Conservation (phyloP, 35 echinoderm and acorn worm genomes). For the Antedon bifida region DNA sequence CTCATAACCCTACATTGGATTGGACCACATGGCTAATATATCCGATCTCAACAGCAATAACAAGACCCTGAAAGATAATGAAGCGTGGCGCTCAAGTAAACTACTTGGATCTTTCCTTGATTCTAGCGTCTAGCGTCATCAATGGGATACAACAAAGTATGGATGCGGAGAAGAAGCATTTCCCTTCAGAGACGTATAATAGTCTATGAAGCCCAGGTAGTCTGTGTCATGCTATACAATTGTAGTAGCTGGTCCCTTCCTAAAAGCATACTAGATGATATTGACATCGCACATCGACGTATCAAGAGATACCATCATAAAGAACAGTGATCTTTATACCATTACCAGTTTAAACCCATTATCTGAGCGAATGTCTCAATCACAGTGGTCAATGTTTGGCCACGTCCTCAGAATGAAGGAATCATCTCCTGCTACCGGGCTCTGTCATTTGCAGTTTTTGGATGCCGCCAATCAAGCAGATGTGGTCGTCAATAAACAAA, state of each 20-base stretch:
- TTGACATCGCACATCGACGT: background rate
- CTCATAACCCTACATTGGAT: too few relatives aligned
- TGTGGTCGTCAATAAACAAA: background rate
- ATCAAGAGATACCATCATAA: background rate
- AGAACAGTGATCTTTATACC: background rate
- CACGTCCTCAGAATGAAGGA: background rate
- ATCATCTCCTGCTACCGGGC: background rate
- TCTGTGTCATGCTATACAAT: background rate
- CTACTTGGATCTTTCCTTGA: background rate
- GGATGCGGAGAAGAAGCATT: background rate
- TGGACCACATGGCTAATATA: background rate
- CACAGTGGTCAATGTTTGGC: background rate
- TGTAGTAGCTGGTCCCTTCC: background rate
- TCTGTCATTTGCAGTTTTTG: background rate
- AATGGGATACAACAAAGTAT: background rate
- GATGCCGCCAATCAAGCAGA: background rate
- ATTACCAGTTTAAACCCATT: background rate
- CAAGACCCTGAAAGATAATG: background rate
- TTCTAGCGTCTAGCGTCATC: background rate
- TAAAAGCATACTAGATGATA: background rate
- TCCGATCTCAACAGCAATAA: background rate
- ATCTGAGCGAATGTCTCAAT: background rate
- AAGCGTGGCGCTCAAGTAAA: background rate
- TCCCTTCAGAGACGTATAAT: background rate
- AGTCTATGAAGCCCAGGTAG: background rate